Percentiles rank a stretch among this genome's conserved stretches.
These are phyloP conservation scores for Muntiacus reevesi DNA, from an alignment of 2,113 vertebrate genomes.

Conservation along the genomic window DNA sequence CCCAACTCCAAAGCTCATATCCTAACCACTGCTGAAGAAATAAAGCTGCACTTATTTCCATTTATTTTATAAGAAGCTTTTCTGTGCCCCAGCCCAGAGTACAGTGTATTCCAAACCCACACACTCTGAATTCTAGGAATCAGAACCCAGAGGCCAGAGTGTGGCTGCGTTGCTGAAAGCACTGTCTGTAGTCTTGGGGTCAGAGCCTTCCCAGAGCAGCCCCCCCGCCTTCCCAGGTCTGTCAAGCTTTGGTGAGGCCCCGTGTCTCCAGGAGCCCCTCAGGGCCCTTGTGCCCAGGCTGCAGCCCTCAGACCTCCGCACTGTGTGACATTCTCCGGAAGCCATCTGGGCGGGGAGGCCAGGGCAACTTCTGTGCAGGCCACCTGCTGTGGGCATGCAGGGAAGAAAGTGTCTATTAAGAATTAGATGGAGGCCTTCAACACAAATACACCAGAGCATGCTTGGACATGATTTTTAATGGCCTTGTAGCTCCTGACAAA, in stretches of 20 bases:
- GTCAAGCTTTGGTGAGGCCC: background rate
- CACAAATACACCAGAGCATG: background rate
- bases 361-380: background rate
- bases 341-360: background rate
- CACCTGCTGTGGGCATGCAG: background rate
- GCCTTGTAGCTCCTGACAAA: background rate
- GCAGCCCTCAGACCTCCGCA: background rate
- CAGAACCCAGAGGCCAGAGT: background rate
- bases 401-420: background rate
- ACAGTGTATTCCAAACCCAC: background rate
- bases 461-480: background rate
- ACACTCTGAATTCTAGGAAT: background rate
- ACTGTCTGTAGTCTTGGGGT: background rate
- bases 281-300: background rate
- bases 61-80: background rate
- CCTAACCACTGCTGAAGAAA: background rate
- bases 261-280: background rate
- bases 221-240: background rate
- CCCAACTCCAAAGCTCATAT: background rate
- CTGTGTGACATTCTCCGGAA: background rate
- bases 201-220: background rate
- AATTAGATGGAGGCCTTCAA: background rate
- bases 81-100: background rate
- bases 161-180: background rate
- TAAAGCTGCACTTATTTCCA: background rate